A percentile compares a stretch with the other conserved stretches of the same genome.
Conservation (phyloP, 2,113 vertebrate genomes). For the Hippolais icterina region DNA sequence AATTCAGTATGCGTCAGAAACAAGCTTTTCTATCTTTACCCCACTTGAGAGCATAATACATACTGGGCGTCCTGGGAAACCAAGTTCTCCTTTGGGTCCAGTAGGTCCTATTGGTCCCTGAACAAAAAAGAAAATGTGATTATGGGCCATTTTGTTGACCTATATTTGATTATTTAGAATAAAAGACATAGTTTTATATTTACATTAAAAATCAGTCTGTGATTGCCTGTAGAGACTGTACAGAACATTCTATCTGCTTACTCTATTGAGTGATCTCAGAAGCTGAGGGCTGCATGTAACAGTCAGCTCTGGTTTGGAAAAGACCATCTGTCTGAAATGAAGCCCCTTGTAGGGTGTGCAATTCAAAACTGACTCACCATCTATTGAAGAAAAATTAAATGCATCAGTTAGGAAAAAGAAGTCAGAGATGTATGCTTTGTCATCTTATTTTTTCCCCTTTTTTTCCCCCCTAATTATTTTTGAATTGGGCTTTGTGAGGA, state of each 20-base stretch:
- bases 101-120: slow-evolving; percentile 89
- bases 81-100: slow-evolving; percentile 91
- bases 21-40: background rate
- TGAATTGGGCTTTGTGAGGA: background rate
- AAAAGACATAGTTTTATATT: background rate
- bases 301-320: background rate
- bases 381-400: background rate
- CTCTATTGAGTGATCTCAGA: background rate
- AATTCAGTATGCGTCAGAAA: background rate
- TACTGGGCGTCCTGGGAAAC: slow-evolving; percentile 91
- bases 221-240: background rate
- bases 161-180: background rate
- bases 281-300: background rate
- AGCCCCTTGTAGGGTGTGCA: background rate
- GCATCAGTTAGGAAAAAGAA: background rate
- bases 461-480: background rate
- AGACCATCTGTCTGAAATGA: background rate
- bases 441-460: accelerated
- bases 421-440: background rate
- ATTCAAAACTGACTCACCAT: background rate
- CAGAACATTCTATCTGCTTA: background rate
- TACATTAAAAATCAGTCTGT: background rate
- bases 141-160: background rate
- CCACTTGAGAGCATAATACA: slow-evolving; percentile 43
- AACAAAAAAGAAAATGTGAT: slow-evolving; percentile 24